Percentiles rank a stretch among this genome's conserved stretches.
These are phyloP conservation scores for Mormyrus lacerda DNA, from an alignment of 2,113 vertebrate species.

Conservation along the genomic window DNA sequence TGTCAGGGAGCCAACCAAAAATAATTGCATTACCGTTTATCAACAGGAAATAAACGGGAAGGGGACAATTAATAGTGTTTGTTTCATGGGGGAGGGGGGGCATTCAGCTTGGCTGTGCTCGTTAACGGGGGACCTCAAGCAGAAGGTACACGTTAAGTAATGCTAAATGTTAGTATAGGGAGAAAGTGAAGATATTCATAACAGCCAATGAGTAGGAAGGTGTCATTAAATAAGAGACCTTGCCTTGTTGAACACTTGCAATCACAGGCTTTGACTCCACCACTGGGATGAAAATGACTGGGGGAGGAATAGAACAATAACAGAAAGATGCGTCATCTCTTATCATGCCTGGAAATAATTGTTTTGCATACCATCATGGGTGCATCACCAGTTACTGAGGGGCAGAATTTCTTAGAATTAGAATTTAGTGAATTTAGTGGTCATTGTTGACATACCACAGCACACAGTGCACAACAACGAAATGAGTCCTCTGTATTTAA, in stretches of 20 bases:
- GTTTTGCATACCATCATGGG: background rate
- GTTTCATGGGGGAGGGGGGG: constrained; percentile 37
- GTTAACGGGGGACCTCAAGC: constrained; percentile 36
- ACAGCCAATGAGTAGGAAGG: constrained; percentile 40
- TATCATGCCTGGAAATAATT: background rate
- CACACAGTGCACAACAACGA: too few species aligned
- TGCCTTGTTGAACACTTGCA: background rate
- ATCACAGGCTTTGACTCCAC: background rate
- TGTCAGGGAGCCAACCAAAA: constrained; percentile 40
- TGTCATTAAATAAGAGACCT: constrained; percentile 11
- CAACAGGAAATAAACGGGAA: constrained; percentile 27
- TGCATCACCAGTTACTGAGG: background rate
- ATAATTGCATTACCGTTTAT: constrained; percentile 42
- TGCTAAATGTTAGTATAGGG: constrained; percentile 60
- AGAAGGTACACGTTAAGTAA: constrained; percentile 48
- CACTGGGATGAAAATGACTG: background rate
- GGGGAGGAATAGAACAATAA: background rate
- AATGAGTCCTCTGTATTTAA: too few species aligned
- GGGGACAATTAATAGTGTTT: constrained; percentile 50
- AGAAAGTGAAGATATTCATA: constrained; percentile 54
- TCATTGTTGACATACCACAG: too few species aligned
- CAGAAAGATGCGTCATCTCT: background rate
- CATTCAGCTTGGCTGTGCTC: constrained; percentile 8
- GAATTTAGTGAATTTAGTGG: background rate
- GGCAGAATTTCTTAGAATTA: background rate